phyloP scores from a whole-genome alignment of 2,113 vertebrate genomes.

The Lophura nycthemera region DNA sequence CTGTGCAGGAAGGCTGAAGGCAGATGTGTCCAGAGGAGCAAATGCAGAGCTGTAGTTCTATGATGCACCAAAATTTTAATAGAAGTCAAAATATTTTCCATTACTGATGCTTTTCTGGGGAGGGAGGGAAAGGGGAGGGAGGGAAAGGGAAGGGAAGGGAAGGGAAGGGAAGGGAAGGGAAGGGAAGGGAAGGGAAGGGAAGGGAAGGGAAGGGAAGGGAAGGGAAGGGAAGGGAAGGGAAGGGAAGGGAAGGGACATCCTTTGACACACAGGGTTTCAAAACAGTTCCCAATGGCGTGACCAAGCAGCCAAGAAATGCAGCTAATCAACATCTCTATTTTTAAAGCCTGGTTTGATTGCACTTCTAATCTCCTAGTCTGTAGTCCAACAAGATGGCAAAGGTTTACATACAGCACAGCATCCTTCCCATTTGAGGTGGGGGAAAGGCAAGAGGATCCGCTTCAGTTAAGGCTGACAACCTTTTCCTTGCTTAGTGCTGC shows the following conservation, averaged over 20 bases:
- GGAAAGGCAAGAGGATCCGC: not conserved
- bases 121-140: too few relatives aligned
- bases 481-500: not conserved
- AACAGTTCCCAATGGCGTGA: not conserved
- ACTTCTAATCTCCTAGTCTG: not conserved
- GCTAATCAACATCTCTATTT: not conserved
- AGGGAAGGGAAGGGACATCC: not conserved
- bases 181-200: not conserved
- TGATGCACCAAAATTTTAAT: accelerated
- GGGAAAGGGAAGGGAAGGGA: too few relatives aligned
- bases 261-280: not conserved
- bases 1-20: not conserved
- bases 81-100: not conserved
- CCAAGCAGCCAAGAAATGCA: not conserved
- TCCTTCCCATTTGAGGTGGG: not conserved
- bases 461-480: not conserved
- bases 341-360: not conserved
- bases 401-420: not conserved
- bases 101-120: too few relatives aligned
- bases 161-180: not conserved
- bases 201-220: too few relatives aligned
- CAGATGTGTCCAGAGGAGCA: not conserved
- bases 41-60: not conserved
- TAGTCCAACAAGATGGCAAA: not conserved
- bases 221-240: not conserved